Evolutionary conservation across 2,113 vertebrate genomes (phyloP), one percentile per base, ranked within the genome.

Genomic region (Thomomys bottae): DNA sequence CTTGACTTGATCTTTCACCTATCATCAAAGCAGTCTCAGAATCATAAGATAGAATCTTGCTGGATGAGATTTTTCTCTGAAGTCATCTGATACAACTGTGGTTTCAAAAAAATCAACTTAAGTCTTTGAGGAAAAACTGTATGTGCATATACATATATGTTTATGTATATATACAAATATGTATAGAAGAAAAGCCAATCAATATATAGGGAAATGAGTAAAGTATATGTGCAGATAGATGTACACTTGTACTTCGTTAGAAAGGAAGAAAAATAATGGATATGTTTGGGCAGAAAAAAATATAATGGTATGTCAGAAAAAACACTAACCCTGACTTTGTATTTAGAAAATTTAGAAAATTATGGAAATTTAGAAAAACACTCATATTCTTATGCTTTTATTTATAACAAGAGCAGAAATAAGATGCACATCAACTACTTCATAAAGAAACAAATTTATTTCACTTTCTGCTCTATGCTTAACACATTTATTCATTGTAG

Each of bases 261-360:
- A 38, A 17, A 54, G 34, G 49, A 66, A 3, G 18, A 66, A 79
- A 92, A 90, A 26, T 2, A 64, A 85, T 10, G 9, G 7, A 84
- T 17, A 45, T 38, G 9, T 81, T 81, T 87, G 32, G 75, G 36
- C 34, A 64, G 12, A 38, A 21, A 66, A 57, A 64, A 38, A 88
- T 26, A 88, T 21, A 89, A 49, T 30, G 5, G 0, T 73, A 6
- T 42, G 32, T 61, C 17, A 84, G 84, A 86, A 54, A 54, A 20
- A 54, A 11, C 38, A 63, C 49, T 68, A 34, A 66, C 26, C 9
- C 5, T 26, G 12, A 1, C 26, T 90, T 87, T 67, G 38, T 71
- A 61, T 89, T 94, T 67, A 89, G 77, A 86, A 92, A 80, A 85
- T 49, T 66, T 71, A 89, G 77, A 87, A 92, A 81, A 85, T 61